Evolutionary conservation across 2,888 invertebrate species (phyloP).

Genomic region (Cinara cedri): DNA sequence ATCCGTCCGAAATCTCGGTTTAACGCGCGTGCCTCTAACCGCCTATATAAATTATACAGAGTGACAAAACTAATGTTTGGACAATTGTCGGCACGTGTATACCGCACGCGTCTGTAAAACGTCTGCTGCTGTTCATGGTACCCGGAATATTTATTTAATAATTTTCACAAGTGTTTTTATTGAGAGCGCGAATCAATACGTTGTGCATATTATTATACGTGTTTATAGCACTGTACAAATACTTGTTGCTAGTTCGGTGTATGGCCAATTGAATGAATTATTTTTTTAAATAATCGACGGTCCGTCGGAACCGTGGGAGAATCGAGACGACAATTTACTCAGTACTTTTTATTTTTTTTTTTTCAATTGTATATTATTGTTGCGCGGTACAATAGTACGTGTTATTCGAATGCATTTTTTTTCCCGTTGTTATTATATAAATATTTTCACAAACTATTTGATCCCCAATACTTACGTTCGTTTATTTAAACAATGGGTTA

Average conservation of each 20-base stretch:
- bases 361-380: no score
- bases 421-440: constrained; percentile 8
- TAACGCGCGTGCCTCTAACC: constrained; percentile 14
- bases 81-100: constrained; percentile 40
- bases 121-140: constrained; percentile 7
- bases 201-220: neutral
- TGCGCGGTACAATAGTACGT: no score
- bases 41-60: neutral
- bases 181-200: constrained; percentile 40
- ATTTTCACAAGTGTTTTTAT: constrained; percentile 34
- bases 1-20: constrained; percentile 35
- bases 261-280: constrained; percentile 44
- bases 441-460: constrained; percentile 28
- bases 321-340: neutral
- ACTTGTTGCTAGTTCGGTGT: constrained; percentile 35
- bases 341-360: constrained; percentile 10
- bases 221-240: constrained; percentile 13
- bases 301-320: constrained; percentile 40
- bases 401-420: constrained; percentile 7
- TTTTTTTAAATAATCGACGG: constrained; percentile 41
- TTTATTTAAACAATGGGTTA: no score
- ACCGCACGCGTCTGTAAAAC: constrained; percentile 35
- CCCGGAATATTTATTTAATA: constrained; percentile 52
- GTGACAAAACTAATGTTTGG: constrained; percentile 48
- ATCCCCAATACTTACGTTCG: no score